These are phyloP conservation scores for Cephus runcator DNA, from an alignment of 2,888 invertebrate genomes.

Conservation along the genomic window DNA sequence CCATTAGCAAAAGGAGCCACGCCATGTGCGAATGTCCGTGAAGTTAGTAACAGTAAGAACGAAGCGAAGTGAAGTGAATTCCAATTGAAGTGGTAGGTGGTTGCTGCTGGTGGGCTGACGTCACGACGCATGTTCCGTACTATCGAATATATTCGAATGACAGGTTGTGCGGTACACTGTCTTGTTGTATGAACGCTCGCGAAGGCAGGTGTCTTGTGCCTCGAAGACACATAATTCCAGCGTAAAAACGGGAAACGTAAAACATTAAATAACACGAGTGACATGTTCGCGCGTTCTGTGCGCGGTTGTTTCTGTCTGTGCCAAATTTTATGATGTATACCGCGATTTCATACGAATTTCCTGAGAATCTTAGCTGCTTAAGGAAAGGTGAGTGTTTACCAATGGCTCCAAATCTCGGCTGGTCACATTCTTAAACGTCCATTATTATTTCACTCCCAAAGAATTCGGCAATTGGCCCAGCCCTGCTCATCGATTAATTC, in stretches of 20 bases:
- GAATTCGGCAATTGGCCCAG: background rate
- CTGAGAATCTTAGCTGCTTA: constrained; percentile 51
- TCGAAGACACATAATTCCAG: background rate
- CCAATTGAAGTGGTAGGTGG: constrained; percentile 8
- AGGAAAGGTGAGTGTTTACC: constrained; percentile 48
- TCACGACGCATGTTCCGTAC: constrained; percentile 54
- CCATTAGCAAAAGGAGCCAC: background rate
- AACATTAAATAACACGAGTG: constrained; percentile 31
- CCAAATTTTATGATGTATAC: constrained; percentile 57
- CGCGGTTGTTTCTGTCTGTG: constrained; percentile 46
- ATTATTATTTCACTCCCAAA: constrained; percentile 6
- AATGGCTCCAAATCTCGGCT: background rate
- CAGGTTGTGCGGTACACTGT: constrained; percentile 53
- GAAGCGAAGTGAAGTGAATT: background rate
- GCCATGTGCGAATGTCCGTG: background rate
- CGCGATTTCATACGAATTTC: constrained; percentile 49
- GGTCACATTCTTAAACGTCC: background rate
- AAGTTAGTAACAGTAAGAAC: background rate
- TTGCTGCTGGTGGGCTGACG: constrained; percentile 31
- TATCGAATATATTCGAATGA: constrained; percentile 60
- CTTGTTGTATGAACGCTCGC: constrained; percentile 20
- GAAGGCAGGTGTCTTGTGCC: constrained; percentile 22
- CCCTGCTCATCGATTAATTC: background rate
- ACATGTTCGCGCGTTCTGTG: constrained; percentile 52
- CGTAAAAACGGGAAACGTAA: background rate